Evolutionary conservation across 2,113 vertebrate species (phyloP).

Genomic region (Chaetura pelagica): DNA sequence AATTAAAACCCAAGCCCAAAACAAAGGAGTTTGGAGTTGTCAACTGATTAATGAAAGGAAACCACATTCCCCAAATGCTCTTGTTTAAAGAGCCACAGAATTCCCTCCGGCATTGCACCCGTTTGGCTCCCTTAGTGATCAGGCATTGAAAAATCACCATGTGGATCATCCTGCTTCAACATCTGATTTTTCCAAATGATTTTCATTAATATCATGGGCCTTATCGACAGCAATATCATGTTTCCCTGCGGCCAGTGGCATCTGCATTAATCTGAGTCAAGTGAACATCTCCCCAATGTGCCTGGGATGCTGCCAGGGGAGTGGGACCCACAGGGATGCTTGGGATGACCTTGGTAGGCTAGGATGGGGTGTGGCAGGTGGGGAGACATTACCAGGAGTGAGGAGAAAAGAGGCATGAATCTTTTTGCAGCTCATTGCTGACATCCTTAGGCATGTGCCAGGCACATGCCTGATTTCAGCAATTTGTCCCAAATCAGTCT

Average conservation of each 20-base stretch:
- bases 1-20: neutral
- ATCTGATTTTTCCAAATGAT: conserved; percentile 24
- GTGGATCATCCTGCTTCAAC: neutral
- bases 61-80: neutral
- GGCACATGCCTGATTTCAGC: neutral
- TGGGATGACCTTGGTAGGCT: neutral
- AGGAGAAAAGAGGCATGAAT: neutral
- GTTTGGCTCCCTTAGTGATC: neutral
- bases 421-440: neutral
- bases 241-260: neutral
- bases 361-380: fast-evolving
- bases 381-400: too few species aligned
- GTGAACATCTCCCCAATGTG: neutral
- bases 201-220: neutral
- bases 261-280: neutral
- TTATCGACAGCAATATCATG: neutral
- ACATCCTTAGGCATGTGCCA: fast-evolving
- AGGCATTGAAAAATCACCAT: conserved; percentile 4
- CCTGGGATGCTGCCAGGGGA: neutral
- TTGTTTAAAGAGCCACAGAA: neutral
- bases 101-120: neutral
- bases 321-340: neutral
- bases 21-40: neutral
- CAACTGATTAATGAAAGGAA: conserved; percentile 12
- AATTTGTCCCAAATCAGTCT: neutral